Conservation (phyloP, 2,113 vertebrate genomes). For the Pollimyrus isidori region DNA sequence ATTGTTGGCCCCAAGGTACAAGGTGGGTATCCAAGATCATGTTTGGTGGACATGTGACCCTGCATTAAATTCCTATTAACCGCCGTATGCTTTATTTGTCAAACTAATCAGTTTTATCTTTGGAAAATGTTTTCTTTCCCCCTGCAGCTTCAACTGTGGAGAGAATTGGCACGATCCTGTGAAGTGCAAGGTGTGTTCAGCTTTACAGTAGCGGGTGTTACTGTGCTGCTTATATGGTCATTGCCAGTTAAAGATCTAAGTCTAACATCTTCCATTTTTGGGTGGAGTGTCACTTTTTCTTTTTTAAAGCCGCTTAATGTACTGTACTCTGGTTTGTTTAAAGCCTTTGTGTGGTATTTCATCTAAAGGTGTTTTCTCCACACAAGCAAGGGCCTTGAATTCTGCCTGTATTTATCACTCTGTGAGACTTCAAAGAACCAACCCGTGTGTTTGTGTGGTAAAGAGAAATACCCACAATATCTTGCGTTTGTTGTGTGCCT, state of each 20-base stretch:
- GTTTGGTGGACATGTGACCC: neutral
- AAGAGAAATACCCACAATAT: neutral
- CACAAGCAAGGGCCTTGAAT: neutral
- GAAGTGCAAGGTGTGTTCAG: conserved; percentile 85
- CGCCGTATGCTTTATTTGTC: neutral
- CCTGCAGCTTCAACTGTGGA: conserved; percentile 91
- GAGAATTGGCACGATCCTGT: conserved; percentile 99
- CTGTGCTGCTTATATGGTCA: neutral
- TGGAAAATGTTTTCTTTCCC: conserved; percentile 3
- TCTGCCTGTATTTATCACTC: neutral
- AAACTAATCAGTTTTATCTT: neutral
- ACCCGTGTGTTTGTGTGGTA: neutral
- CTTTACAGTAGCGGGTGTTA: neutral
- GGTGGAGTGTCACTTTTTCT: neutral
- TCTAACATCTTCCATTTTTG: neutral
- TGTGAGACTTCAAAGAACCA: neutral
- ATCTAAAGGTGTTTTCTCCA: neutral
- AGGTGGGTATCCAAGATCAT: neutral
- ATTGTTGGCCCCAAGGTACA: neutral
- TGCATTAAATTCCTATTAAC: neutral
- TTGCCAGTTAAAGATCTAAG: neutral
- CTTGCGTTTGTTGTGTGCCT: neutral
- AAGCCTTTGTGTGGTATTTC: neutral
- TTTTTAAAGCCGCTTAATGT: neutral
- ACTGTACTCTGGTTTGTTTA: neutral